Evolutionary conservation across 1,140 invertebrate species (phyloP), one percentile per base, ranked within the genome.

Genomic region (Chionoecetes opilio): DNA sequence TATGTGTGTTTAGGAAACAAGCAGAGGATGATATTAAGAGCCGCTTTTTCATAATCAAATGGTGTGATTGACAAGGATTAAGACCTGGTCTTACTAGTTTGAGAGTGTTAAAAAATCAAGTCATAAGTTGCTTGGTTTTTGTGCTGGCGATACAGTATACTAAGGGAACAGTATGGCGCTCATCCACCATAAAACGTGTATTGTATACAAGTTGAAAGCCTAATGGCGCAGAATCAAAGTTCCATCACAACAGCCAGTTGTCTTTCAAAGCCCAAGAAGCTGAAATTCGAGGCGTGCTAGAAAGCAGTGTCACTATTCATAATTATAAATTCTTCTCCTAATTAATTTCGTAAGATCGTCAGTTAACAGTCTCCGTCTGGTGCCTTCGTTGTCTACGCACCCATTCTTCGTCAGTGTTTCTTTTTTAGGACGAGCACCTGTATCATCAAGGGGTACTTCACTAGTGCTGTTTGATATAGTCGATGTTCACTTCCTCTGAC

Each of bases 371-470:
- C 91, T 32, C 91, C 31, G 1, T 92, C 53, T 82, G 46, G 91
- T 92, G 91, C 53, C 53, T 1, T 92, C 91, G 29, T 92, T 75
- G 91, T 92, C 53, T 82, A 35, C 91, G 75, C 91, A 92, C 53
- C n/a, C 91, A 92, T 34, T 92, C 53, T 92, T 92, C n/a, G 91
- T 53, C 91, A 92, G 91, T 21, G 53, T 82, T 46, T 46, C 82
- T 82, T 92, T 35, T n/a, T 92, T 92, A 86, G 82, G 82, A 93
- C 85, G 92, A 86, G 84, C 92, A 93, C 92, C 92, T 87, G 92
- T 82, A 93, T 34, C 92, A 93, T 53, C 75, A 93, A 14, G 92
- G n/a, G 9, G 92, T 82, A 38, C 85, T 17, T 86, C 92, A 93
- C 92, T 93, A 46, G 82, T 93, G 82, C 82, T 86, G 82, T 93